Percentiles rank a stretch among this genome's conserved stretches.
phyloP scores from a whole-genome alignment of 2,797 vertebrate species.

The Pangasius krempfi region DNA sequence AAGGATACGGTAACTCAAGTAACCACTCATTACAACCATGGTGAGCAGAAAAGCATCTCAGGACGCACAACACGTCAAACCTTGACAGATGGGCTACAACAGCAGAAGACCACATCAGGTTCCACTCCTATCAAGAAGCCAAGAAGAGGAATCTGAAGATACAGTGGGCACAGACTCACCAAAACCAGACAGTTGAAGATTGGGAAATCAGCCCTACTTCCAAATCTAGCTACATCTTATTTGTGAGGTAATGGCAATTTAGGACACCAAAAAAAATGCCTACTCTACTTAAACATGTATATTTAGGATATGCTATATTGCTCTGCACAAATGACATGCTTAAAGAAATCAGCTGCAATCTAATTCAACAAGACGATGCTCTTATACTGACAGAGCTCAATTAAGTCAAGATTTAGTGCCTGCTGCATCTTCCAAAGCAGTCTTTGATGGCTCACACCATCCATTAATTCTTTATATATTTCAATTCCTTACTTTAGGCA shows the following conservation, averaged over 20 bases:
- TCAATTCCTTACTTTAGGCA: constrained; percentile 13
- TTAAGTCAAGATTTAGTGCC: constrained; percentile 25
- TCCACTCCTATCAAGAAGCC: background rate
- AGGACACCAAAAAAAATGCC: background rate
- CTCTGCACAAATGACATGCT: constrained; percentile 21
- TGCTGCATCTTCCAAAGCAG: constrained; percentile 19
- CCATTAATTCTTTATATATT: constrained; percentile 34
- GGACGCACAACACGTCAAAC: background rate
- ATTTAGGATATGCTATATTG: background rate
- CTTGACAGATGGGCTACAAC: background rate
- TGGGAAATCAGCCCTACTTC: background rate
- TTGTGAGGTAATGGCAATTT: background rate
- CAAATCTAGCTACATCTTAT: background rate
- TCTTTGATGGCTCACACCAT: constrained; percentile 8
- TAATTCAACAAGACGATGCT: constrained; percentile 21
- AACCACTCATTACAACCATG: background rate
- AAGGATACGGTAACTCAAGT: background rate
- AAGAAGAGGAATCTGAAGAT: background rate
- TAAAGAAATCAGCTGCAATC: background rate
- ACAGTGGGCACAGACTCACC: background rate
- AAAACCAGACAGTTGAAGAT: background rate
- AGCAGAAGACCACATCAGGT: background rate
- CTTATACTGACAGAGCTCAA: constrained; percentile 23
- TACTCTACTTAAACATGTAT: background rate
- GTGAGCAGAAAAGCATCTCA: background rate